A percentile compares a stretch with the other conserved stretches of the same genome.
Evolutionary conservation across 2,797 vertebrate genomes (phyloP).

Genomic region (Pangasius macronema): DNA sequence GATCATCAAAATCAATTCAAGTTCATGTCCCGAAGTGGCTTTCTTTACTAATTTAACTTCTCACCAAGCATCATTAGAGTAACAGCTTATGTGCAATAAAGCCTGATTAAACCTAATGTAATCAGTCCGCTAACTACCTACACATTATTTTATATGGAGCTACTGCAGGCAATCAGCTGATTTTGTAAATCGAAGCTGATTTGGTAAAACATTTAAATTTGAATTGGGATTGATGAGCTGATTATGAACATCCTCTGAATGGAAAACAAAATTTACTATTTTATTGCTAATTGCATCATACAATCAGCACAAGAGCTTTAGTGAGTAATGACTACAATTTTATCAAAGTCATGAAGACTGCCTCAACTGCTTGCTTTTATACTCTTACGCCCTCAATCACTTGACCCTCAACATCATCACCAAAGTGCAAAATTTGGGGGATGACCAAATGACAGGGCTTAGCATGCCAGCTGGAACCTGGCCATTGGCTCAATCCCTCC

Average conservation of each 20-base stretch:
- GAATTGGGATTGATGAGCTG: background rate
- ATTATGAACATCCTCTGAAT: background rate
- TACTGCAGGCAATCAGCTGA: background rate
- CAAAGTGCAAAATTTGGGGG: background rate
- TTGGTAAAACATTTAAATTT: background rate
- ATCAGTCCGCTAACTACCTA: background rate
- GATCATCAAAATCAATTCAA: background rate
- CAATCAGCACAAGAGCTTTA: background rate
- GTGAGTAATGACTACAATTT: background rate
- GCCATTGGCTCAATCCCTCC: background rate
- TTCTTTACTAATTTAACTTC: background rate
- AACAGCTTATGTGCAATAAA: background rate
- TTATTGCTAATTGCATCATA: background rate
- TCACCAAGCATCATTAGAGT: background rate
- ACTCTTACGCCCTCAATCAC: background rate
- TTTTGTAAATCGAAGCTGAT: background rate
- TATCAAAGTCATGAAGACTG: background rate
- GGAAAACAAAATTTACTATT: background rate
- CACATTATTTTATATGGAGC: background rate
- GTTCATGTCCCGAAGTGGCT: background rate
- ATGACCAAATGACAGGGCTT: background rate
- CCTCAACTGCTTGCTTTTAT: background rate
- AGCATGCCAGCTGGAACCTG: too few species aligned
- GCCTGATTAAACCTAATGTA: background rate
- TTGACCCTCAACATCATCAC: background rate